Evolutionary conservation across 2,888 invertebrate species (phyloP), one percentile per base, ranked within the genome.

Genomic region (Cepaea hortensis): DNA sequence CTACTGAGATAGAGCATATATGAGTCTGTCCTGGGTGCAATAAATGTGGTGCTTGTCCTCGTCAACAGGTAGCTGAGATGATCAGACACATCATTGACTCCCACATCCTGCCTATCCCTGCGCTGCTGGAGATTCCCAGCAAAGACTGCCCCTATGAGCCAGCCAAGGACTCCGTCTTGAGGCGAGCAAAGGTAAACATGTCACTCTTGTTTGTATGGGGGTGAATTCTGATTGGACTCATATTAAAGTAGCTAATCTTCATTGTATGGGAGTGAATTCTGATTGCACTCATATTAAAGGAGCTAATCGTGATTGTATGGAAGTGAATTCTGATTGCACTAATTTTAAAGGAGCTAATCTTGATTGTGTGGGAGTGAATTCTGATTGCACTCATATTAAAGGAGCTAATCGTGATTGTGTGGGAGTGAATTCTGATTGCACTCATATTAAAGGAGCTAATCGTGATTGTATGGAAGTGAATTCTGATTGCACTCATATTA

Each of bases 61-160:
- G 46, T 80, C 86, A 84, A 35, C 92, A 96, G 96, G 96, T 98
- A 85, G 99, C 99, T 0, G 99, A 99, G 95, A 96, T 98, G 96
- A 98, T 99, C 93, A 96, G 99, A 87, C 98, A 98, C 94, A 97
- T 97, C 85, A 98, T 99, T 89, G 99, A 99, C 94, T 96, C 96
- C 20, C 98, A 99, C 95, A 97, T 97, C 15, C 96, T 97, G 55
- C 98, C 99, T 0, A 97, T 99, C 89, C 99, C 99, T 20, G 97
- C 99, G 7, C 98, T 99, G 3, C 96, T 99, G 89, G 99, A 99
- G 96, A 99, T 99, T 92, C 99, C 99, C 35, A 99, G 99, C 73
- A 99, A 99, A 95, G 97, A 98, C 94, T 97, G 97, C 95, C 99
- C 99, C 0, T 99, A 99, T 94, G 99, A 99, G 95, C 98, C 99